Conservation (phyloP, 2,797 vertebrate genomes). For the Coreius guichenoti region DNA sequence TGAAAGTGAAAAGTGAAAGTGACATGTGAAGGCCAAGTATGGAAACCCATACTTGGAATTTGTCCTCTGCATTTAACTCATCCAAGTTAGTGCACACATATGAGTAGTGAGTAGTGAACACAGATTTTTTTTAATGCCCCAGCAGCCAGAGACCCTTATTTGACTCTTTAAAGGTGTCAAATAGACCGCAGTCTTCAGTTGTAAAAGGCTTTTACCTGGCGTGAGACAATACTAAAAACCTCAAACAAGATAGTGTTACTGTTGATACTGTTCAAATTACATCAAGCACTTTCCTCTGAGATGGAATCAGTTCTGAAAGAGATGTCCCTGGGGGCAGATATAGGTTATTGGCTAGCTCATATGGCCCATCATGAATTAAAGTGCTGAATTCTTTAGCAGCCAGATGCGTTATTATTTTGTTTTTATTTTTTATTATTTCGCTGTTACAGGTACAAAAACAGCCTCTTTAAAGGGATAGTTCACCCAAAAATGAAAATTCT, state of each 20-base stretch:
- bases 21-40: too few relatives aligned
- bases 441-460: neutral
- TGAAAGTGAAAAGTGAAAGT: too few relatives aligned
- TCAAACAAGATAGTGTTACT: neutral
- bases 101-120: too few relatives aligned
- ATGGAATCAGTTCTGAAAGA: neutral
- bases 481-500: too few relatives aligned
- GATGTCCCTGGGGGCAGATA: neutral
- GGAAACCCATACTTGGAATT: too few relatives aligned
- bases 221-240: neutral
- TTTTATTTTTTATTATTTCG: neutral
- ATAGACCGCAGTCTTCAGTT: neutral
- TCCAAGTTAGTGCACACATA: too few relatives aligned
- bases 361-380: neutral
- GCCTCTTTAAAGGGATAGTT: neutral
- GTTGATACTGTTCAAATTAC: neutral
- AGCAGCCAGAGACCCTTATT: neutral
- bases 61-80: too few relatives aligned
- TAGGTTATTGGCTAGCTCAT: neutral
- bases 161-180: neutral
- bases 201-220: neutral
- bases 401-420: neutral
- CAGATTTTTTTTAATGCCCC: neutral
- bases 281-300: conserved; percentile 6
- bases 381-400: neutral